phyloP scores from a whole-genome alignment of 2,888 invertebrate species.

The Pediacus dermestoides region DNA sequence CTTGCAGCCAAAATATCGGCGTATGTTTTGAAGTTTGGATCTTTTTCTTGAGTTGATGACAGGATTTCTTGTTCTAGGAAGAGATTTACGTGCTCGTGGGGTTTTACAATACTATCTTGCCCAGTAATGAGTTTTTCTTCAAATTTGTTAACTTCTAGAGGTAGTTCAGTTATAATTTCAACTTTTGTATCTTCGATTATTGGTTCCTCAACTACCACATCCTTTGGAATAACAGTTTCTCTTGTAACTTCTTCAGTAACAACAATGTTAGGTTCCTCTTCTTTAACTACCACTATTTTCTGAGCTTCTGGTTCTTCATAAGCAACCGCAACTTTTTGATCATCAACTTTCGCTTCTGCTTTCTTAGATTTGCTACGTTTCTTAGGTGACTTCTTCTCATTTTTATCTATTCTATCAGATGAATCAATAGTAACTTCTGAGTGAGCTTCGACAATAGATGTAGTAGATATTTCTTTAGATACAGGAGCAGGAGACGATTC shows the following conservation, averaged over 20 bases:
- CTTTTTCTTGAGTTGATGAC: slow-evolving; percentile 6
- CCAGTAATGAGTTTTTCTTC: too few relatives aligned
- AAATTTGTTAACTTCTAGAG: too few relatives aligned
- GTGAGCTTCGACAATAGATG: too few relatives aligned
- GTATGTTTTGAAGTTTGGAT: slow-evolving; percentile 16
- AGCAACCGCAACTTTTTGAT: not conserved
- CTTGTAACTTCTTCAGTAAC: slow-evolving; percentile 2
- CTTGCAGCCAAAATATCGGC: slow-evolving; percentile 18
- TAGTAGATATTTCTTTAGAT: too few relatives aligned
- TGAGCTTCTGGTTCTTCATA: too few relatives aligned
- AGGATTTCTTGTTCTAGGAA: slow-evolving; percentile 10
- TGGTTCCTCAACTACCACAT: slow-evolving; percentile 5
- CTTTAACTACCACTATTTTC: too few relatives aligned
- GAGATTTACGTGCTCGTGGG: not conserved
- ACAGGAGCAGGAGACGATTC: slow-evolving; percentile 29
- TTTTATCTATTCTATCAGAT: too few relatives aligned
- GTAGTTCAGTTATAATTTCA: too few relatives aligned
- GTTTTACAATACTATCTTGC: too few relatives aligned
- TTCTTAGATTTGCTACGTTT: slow-evolving; percentile 6
- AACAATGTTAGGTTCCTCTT: not conserved
- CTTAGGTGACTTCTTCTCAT: slow-evolving; percentile 2
- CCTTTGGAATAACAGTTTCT: not conserved
- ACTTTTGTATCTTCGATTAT: too few relatives aligned
- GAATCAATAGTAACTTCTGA: too few relatives aligned
- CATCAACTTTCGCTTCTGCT: slow-evolving; percentile 1